A percentile compares a stretch with the other conserved stretches of the same genome.
phyloP scores from a whole-genome alignment of 64 coral and sea anemone species.

The Montipora capricornis region DNA sequence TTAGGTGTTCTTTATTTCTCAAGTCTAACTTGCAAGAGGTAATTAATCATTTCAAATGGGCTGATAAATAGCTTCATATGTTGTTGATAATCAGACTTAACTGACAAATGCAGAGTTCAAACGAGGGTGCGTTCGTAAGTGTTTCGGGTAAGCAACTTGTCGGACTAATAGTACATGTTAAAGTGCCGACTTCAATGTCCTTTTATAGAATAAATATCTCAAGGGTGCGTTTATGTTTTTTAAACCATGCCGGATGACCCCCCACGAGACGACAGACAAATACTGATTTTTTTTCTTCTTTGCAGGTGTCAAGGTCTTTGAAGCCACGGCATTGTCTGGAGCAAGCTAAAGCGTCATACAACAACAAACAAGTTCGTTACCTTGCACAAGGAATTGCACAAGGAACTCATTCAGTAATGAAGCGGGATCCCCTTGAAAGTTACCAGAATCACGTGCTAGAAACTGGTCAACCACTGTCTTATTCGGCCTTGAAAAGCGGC shows the following conservation, averaged over 20 bases:
- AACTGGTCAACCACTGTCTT: constrained; percentile 19
- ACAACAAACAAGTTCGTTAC: no score
- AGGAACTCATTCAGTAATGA: background rate
- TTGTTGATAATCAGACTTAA: background rate
- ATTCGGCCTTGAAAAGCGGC: constrained; percentile 1
- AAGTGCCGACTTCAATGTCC: no score
- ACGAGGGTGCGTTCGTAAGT: background rate
- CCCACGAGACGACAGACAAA: background rate
- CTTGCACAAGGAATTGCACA: background rate
- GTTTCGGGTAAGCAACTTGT: background rate
- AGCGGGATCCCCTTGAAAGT: background rate
- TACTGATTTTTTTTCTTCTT: background rate
- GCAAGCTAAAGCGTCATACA: no score
- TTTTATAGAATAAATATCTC: no score
- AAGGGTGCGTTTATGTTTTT: no score
- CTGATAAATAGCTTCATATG: no score
- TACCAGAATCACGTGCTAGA: background rate
- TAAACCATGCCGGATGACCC: no score
- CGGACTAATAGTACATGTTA: no score
- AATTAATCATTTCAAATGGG: constrained; percentile 23
- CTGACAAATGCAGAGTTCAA: background rate
- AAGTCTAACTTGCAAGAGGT: background rate
- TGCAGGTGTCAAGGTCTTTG: no score
- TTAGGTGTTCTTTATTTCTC: background rate
- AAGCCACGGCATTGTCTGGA: no score